Percentiles rank a stretch among this genome's conserved stretches.
Conservation (phyloP, 2,888 invertebrate genomes). For the Euproctis similis region DNA sequence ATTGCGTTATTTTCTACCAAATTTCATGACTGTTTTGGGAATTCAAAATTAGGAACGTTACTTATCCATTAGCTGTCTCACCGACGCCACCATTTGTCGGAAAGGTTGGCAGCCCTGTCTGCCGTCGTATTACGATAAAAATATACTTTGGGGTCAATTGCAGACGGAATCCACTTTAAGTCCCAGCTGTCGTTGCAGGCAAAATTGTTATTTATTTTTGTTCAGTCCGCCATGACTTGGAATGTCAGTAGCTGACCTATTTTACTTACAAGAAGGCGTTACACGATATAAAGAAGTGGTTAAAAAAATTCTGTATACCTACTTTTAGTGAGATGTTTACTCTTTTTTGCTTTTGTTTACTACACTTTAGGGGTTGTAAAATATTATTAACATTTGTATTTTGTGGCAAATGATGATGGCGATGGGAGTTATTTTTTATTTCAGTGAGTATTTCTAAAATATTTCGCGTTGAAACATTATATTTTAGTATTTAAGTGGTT, state of each 20-base stretch:
- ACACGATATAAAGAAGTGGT: too few species aligned
- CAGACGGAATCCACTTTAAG: constrained; percentile 4
- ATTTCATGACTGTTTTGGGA: constrained; percentile 19
- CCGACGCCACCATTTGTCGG: constrained; percentile 9
- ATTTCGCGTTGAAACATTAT: too few species aligned
- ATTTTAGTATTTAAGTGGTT: too few species aligned
- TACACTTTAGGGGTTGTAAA: too few species aligned
- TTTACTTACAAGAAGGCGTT: too few species aligned
- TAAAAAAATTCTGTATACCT: too few species aligned
- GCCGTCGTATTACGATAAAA: constrained; percentile 5
- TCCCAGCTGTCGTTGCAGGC: constrained; percentile 6
- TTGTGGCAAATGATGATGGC: too few species aligned
- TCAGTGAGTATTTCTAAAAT: too few species aligned
- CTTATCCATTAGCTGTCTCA: constrained; percentile 21
- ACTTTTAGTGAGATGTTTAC: too few species aligned
- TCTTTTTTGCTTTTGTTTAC: too few species aligned
- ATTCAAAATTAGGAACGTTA: constrained; percentile 23
- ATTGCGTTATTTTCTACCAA: constrained; percentile 7
- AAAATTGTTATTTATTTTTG: constrained; percentile 8
- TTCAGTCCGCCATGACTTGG: background rate
- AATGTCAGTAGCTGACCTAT: constrained; percentile 6
- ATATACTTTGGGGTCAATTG: constrained; percentile 10
- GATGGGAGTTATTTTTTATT: too few species aligned
- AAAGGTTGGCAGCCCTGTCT: constrained; percentile 22
- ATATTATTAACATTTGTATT: too few species aligned